These are phyloP conservation scores for Limosa lapponica DNA, from an alignment of 2,797 vertebrate species.

Conservation along the genomic window DNA sequence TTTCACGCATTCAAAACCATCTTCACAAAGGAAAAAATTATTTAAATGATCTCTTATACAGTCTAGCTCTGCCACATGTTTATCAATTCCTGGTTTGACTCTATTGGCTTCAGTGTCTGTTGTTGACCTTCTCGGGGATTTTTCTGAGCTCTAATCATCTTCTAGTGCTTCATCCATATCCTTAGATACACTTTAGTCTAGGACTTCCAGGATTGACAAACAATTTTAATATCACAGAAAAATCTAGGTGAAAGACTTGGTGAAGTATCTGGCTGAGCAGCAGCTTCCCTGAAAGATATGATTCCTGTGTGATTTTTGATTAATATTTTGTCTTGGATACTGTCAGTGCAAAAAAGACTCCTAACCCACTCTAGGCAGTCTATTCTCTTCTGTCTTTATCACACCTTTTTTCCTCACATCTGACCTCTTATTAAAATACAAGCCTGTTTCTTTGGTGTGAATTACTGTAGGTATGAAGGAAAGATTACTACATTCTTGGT, in stretches of 20 bases:
- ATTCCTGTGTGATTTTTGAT: neutral
- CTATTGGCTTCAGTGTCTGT: neutral
- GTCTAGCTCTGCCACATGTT: neutral
- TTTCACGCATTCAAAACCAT: neutral
- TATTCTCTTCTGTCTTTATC: neutral
- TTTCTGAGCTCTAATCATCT: neutral
- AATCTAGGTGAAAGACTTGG: neutral
- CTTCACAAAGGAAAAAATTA: neutral
- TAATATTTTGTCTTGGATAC: neutral
- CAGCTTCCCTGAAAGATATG: neutral
- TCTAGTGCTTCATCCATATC: neutral
- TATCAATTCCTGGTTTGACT: neutral
- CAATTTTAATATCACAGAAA: neutral
- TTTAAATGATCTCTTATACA: neutral
- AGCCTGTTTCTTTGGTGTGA: neutral
- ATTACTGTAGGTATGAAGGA: neutral
- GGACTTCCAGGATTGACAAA: neutral
- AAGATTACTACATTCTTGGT: neutral
- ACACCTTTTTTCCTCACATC: neutral
- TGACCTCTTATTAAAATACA: neutral
- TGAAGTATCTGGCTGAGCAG: neutral
- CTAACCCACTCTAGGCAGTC: neutral
- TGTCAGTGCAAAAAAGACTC: neutral
- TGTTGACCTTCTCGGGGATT: neutral
- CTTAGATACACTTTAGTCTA: neutral